Conservation (phyloP, 2,797 vertebrate species). For the Crenuchus spilurus region DNA sequence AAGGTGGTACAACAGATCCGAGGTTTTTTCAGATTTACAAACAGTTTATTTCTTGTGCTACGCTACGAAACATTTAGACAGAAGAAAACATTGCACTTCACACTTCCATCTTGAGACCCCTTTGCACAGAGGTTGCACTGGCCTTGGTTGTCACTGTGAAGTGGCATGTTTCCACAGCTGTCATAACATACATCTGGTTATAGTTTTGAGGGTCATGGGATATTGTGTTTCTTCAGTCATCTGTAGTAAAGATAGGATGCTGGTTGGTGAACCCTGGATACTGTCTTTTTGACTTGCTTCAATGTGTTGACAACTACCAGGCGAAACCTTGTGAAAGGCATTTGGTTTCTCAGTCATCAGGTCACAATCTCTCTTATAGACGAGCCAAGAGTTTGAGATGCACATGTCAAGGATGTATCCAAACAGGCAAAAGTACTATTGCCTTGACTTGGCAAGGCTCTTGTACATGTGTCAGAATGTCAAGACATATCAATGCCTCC, state of each 20-base stretch:
- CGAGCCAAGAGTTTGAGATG: constrained; percentile 47
- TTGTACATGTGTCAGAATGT: constrained; percentile 59
- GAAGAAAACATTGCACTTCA: too few relatives aligned
- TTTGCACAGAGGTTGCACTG: too few relatives aligned
- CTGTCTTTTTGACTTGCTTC: constrained; percentile 40
- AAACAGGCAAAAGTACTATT: constrained; percentile 43
- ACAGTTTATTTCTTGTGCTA: too few relatives aligned
- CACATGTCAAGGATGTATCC: constrained; percentile 35
- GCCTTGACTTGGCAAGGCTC: constrained; percentile 46
- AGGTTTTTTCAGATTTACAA: too few relatives aligned
- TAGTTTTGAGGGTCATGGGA: constrained; percentile 35
- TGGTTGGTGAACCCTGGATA: constrained; percentile 9
- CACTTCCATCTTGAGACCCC: too few relatives aligned
- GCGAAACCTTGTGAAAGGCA: constrained; percentile 38
- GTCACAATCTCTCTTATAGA: constrained; percentile 45
- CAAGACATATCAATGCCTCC: constrained; percentile 52
- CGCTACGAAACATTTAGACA: too few relatives aligned
- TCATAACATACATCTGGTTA: constrained; percentile 18
- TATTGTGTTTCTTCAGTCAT: constrained; percentile 45
- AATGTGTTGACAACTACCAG: constrained; percentile 40
- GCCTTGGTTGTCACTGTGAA: too few relatives aligned
- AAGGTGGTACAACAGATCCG: too few relatives aligned
- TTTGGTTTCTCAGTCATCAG: constrained; percentile 27
- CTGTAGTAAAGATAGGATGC: constrained; percentile 52
- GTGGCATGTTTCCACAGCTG: constrained; percentile 26